Conservation (phyloP, 2,113 vertebrate species). For the Nibea albiflora region DNA sequence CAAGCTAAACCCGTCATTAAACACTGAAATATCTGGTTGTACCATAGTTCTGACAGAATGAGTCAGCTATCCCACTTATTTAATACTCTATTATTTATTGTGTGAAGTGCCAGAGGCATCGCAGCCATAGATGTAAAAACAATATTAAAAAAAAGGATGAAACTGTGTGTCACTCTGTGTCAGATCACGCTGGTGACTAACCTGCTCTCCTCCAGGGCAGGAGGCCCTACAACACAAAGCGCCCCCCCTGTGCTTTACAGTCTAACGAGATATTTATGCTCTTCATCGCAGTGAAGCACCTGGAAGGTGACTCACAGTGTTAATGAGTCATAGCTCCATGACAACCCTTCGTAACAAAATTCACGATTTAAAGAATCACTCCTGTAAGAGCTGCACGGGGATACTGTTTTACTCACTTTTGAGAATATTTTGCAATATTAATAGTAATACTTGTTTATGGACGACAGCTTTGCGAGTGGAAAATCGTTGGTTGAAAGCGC, state of each 20-base stretch:
- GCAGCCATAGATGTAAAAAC: background rate
- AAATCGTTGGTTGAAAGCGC: slow-evolving; percentile 42
- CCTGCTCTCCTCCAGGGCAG: background rate
- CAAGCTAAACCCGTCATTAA: no score
- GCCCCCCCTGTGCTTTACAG: background rate
- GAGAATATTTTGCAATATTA: background rate
- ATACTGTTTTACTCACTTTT: background rate
- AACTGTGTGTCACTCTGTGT: slow-evolving; percentile 26
- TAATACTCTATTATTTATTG: background rate
- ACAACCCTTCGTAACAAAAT: background rate
- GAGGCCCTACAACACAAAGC: no score
- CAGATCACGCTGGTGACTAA: slow-evolving; percentile 6
- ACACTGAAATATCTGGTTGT: background rate
- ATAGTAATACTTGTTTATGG: background rate
- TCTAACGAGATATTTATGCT: background rate
- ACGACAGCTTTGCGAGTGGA: background rate
- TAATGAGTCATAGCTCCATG: slow-evolving; percentile 29
- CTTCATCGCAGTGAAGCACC: background rate
- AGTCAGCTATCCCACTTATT: slow-evolving; percentile 12
- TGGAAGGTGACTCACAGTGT: slow-evolving; percentile 39
- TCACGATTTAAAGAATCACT: background rate
- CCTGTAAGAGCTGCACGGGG: background rate
- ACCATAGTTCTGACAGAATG: background rate
- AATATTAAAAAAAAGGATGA: background rate
- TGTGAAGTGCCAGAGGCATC: background rate